phyloP scores from a whole-genome alignment of 2,113 vertebrate genomes.

The Grantiella picta region DNA sequence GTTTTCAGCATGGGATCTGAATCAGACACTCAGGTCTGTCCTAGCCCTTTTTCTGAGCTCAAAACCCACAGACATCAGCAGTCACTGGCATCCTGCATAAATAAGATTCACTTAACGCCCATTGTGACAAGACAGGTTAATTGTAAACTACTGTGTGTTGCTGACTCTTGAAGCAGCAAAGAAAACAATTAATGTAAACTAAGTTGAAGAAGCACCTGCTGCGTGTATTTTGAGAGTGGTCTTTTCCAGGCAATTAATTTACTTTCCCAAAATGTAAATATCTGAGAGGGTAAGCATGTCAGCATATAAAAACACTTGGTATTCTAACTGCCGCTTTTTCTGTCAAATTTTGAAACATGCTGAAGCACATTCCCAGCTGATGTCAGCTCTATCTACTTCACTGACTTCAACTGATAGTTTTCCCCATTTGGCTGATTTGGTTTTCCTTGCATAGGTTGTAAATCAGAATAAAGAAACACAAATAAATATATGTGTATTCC shows the following conservation, averaged over 20 bases:
- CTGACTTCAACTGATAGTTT: neutral
- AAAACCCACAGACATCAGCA: neutral
- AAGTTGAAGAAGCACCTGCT: conserved; percentile 34
- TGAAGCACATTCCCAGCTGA: neutral
- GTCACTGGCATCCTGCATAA: neutral
- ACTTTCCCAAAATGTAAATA: conserved; percentile 29
- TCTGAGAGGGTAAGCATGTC: neutral
- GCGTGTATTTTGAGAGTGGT: conserved; percentile 13
- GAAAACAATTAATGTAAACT: conserved; percentile 37
- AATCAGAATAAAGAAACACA: neutral
- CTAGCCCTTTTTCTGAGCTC: neutral
- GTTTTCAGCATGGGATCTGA: neutral
- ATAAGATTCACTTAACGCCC: neutral
- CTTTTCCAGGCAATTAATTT: conserved; percentile 49
- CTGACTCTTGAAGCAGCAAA: conserved; percentile 10
- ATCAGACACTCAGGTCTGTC: neutral
- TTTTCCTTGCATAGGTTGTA: neutral
- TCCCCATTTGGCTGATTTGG: neutral
- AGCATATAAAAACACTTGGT: neutral
- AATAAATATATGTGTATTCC: neutral
- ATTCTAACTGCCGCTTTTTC: neutral
- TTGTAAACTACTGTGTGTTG: neutral
- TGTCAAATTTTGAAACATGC: neutral
- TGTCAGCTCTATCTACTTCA: neutral
- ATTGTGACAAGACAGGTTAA: neutral